Base-by-base conservation (phyloP, 2,888 invertebrate species). In the Notocelia uddmanniana region DNA sequence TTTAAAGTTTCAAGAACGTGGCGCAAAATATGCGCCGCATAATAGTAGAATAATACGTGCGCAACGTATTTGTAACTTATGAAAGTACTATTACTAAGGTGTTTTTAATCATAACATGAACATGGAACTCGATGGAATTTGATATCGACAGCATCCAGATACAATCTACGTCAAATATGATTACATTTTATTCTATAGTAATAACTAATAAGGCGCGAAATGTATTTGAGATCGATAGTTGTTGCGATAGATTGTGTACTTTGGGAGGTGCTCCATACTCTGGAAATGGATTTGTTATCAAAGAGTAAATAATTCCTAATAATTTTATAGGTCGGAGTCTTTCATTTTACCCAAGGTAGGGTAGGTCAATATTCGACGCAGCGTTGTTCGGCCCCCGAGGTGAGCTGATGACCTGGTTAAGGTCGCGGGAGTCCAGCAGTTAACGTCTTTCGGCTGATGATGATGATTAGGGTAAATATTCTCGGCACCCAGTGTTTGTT, bases 21-120 rank as follows among this genome's bases (percentile, higher is more conserved):
- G 45, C n/a, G 45, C 37, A n/a, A n/a, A n/a, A n/a, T 31, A 6
- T 31, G 15, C 15, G n/a, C n/a, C n/a, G n/a, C n/a, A n/a, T n/a
- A n/a, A n/a, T 45, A n/a, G 1, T n/a, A 45, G n/a, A 45, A n/a
- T n/a, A 45, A 45, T 45, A n/a, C 45, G n/a, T 45, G 45, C n/a
- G 45, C 15, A 45, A 45, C 45, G n/a, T n/a, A 45, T n/a, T 45
- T 45, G 45, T 45, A 45, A 45, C 45, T 45, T 45, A n/a, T n/a
- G n/a, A 45, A 45, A 45, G 15, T 45, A 8, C n/a, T 45, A 45
- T 15, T n/a, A 45, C 45, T 45, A n/a, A 45, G 45, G 1, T 45
- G 41, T 41, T 41, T 15, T 13, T 13, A 13, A 37, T 13, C 8
- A 1, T 45, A 45, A 45, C 45, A 45, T 45, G n/a, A 45, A 2